Conservation (phyloP, 2,113 vertebrate species). For the Centropristis striata region DNA sequence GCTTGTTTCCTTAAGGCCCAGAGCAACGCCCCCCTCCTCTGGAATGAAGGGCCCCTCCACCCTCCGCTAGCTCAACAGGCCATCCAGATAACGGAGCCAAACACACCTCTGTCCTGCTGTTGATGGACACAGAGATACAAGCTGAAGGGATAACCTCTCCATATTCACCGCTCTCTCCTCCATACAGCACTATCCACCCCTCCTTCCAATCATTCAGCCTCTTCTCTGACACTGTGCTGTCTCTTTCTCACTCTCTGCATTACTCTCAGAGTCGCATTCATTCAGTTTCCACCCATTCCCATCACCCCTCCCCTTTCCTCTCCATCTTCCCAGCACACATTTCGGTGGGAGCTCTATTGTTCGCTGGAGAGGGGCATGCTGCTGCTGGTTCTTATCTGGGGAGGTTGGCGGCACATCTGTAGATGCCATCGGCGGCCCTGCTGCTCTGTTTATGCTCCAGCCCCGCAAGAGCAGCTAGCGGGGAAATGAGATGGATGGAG, state of each 20-base stretch:
- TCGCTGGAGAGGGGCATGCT: conserved; percentile 54
- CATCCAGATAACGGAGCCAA: conserved; percentile 67
- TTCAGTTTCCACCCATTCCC: conserved; percentile 45
- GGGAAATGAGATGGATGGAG: conserved; percentile 68
- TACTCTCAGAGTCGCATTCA: conserved; percentile 43
- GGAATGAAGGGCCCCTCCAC: conserved; percentile 58
- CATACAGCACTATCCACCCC: not conserved
- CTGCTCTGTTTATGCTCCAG: conserved; percentile 67
- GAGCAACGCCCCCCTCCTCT: not conserved
- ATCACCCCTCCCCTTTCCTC: conserved; percentile 33
- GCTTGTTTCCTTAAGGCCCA: conserved; percentile 53
- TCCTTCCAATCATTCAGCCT: conserved; percentile 24
- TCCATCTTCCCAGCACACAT: conserved; percentile 46
- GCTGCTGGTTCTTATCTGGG: conserved; percentile 69
- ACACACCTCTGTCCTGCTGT: conserved; percentile 51
- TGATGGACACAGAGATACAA: conserved; percentile 68
- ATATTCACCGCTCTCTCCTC: conserved; percentile 20
- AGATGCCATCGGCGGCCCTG: conserved; percentile 73
- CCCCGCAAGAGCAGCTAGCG: conserved; percentile 48
- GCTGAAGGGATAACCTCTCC: conserved; percentile 51
- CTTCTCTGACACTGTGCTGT: not conserved
- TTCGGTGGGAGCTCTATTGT: conserved; percentile 67
- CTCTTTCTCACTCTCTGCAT: conserved; percentile 43
- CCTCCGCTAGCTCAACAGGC: conserved; percentile 41
- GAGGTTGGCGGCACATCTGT: conserved; percentile 70